phyloP scores from a whole-genome alignment of 2,888 invertebrate species.

The Amiota minor region DNA sequence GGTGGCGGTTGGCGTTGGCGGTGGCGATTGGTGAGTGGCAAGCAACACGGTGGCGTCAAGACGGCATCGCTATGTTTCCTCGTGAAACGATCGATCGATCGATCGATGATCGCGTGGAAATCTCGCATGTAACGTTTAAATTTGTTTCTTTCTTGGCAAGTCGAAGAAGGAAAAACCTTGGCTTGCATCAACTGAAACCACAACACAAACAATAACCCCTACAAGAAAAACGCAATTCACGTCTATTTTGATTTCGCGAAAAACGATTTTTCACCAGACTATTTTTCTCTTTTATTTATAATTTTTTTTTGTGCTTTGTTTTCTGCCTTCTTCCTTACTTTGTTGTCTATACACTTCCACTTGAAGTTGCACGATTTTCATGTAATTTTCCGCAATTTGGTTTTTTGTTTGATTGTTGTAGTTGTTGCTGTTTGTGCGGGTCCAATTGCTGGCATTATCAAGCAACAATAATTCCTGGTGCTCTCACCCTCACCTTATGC shows the following conservation, averaged over 20 bases:
- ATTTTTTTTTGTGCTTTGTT: constrained; percentile 7
- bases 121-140: constrained; percentile 67
- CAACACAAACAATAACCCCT: neutral
- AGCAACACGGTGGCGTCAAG: neutral
- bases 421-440: neutral
- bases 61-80: neutral
- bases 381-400: constrained; percentile 68
- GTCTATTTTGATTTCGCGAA: constrained; percentile 3
- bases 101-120: constrained; percentile 65
- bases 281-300: constrained; percentile 16
- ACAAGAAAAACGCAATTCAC: neutral
- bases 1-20: neutral
- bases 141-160: constrained; percentile 47
- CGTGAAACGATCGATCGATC: neutral
- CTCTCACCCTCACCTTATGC: neutral
- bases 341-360: constrained; percentile 35
- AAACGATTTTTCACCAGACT: constrained; percentile 17
- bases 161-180: constrained; percentile 43
- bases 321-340: neutral
- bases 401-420: constrained; percentile 32
- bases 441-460: neutral
- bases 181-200: constrained; percentile 34
- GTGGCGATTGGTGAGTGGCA: neutral
- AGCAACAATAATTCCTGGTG: neutral
- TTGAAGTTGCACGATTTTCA: constrained; percentile 70